Conservation (phyloP, 37 sponge, comb jelly and placozoan genomes). For the Theonella swinhoei region DNA sequence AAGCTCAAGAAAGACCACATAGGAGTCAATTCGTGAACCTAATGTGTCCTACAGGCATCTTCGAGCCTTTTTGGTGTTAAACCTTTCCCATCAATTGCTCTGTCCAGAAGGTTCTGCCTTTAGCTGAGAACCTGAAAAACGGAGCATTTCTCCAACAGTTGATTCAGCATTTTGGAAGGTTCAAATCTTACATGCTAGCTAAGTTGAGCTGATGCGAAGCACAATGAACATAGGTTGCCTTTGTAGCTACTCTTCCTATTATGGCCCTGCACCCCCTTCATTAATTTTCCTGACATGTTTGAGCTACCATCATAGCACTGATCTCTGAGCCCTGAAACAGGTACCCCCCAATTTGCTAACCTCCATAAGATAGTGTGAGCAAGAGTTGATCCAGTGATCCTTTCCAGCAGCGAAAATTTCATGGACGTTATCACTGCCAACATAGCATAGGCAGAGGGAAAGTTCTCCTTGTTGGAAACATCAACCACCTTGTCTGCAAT, state of each 20-base stretch:
- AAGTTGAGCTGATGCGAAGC: conserved; percentile 44
- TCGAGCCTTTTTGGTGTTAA: conserved; percentile 34
- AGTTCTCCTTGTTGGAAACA: no score
- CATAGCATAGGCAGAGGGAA: no score
- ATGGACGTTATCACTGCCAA: not conserved
- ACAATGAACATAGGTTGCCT: conserved; percentile 42
- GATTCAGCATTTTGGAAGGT: conserved; percentile 25
- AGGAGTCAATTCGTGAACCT: no score
- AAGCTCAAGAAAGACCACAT: conserved; percentile 51
- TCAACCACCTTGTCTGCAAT: no score
- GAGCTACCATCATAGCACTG: conserved; percentile 47
- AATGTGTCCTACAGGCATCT: conserved; percentile 59
- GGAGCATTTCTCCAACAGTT: conserved; percentile 40
- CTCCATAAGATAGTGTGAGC: conserved; percentile 21
- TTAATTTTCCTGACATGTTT: not conserved
- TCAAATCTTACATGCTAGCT: conserved; percentile 35
- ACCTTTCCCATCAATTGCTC: conserved; percentile 17
- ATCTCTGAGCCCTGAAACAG: not conserved
- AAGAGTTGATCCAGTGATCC: conserved; percentile 42
- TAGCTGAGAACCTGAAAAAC: conserved; percentile 59
- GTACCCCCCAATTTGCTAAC: conserved; percentile 5
- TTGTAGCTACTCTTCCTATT: not conserved
- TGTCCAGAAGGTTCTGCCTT: conserved; percentile 57
- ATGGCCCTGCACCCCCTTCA: conserved; percentile 12
- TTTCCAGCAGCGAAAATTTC: conserved; percentile 43